These are phyloP conservation scores for Anastrepha ludens DNA, from an alignment of 1,140 invertebrate species.

Conservation along the genomic window DNA sequence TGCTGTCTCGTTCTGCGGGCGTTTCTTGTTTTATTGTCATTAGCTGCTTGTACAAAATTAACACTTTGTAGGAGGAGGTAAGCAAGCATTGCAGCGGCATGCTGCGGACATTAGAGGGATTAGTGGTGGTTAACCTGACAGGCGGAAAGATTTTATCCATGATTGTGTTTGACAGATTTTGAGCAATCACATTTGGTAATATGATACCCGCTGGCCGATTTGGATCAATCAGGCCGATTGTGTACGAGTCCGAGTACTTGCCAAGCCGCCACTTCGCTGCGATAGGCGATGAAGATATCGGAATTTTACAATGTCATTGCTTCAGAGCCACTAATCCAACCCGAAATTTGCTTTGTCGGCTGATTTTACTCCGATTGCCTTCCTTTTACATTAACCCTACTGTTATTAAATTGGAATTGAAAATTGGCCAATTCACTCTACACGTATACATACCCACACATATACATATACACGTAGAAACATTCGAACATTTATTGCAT, in stretches of 20 bases:
- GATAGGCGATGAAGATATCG: conserved; percentile 25
- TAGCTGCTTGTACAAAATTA: conserved; percentile 26
- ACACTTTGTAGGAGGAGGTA: conserved; percentile 44
- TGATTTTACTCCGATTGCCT: background rate
- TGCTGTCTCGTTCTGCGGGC: background rate
- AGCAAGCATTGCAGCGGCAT: conserved; percentile 25
- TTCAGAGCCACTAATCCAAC: background rate
- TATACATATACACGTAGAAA: no score
- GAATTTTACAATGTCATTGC: conserved; percentile 48
- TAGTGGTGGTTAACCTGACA: conserved; percentile 52
- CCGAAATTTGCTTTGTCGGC: conserved; percentile 4
- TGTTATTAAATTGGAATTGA: background rate
- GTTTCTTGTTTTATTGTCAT: background rate
- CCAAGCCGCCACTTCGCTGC: background rate
- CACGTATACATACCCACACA: background rate
- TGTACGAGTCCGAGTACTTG: background rate
- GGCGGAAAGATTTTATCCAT: conserved; percentile 46
- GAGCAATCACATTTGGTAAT: conserved; percentile 48
- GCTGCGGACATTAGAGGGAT: conserved; percentile 42
- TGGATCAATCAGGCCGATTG: background rate
- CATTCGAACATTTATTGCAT: background rate
- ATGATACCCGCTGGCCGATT: background rate
- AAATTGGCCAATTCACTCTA: background rate
- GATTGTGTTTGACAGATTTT: conserved; percentile 53
- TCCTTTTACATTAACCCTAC: background rate